Percentiles rank a stretch among this genome's conserved stretches.
These are phyloP conservation scores for Pyralis farinalis DNA, from an alignment of 2,888 invertebrate genomes.

Conservation along the genomic window DNA sequence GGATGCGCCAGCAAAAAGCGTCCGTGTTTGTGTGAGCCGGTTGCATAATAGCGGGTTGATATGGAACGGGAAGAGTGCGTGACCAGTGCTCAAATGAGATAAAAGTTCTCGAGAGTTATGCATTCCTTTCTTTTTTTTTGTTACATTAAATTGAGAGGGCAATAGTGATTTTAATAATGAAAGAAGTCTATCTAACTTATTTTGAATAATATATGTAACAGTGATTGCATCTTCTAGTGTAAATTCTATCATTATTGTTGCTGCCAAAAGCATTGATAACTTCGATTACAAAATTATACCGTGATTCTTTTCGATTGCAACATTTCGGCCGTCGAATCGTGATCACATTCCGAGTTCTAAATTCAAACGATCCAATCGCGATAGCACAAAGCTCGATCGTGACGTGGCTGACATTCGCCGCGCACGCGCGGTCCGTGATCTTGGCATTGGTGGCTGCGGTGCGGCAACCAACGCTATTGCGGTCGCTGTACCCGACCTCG, in stretches of 20 bases:
- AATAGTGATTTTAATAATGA: too few species aligned
- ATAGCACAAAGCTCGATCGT: constrained; percentile 71
- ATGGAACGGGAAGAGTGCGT: constrained; percentile 55
- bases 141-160: too few species aligned
- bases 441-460: constrained; percentile 79
- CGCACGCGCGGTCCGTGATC: constrained; percentile 80
- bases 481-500: constrained; percentile 71
- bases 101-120: background rate
- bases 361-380: constrained; percentile 66
- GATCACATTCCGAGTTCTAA: constrained; percentile 62
- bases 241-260: too few species aligned
- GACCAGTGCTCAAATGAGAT: constrained; percentile 46
- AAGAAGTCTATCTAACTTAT: too few species aligned
- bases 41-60: constrained; percentile 69
- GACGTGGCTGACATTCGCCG: constrained; percentile 80
- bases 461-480: constrained; percentile 65
- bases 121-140: background rate
- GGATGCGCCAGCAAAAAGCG: constrained; percentile 60
- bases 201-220: too few species aligned
- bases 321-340: constrained; percentile 46
- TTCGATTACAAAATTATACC: background rate
- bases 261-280: background rate
- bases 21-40: constrained; percentile 55
- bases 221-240: too few species aligned
- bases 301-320: constrained; percentile 17